These are phyloP conservation scores for Amphipoea oculea DNA, from an alignment of 2,888 invertebrate genomes.

Conservation along the genomic window DNA sequence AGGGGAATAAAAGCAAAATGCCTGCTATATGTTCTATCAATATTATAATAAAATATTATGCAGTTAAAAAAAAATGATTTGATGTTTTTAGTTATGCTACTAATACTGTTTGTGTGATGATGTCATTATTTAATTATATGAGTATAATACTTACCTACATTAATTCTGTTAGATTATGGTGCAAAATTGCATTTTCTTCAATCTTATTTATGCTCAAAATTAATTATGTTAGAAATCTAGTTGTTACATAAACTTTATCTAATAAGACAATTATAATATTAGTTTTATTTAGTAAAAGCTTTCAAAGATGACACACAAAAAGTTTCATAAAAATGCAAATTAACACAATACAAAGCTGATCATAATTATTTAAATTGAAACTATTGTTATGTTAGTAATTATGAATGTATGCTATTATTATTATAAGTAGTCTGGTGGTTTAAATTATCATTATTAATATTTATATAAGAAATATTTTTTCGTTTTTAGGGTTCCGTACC, in stretches of 20 bases:
- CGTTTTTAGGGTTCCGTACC: no score
- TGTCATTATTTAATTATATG: conserved; percentile 6
- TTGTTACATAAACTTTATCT: conserved; percentile 29
- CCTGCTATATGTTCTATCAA: neutral
- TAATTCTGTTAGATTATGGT: neutral
- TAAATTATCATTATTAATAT: conserved; percentile 2
- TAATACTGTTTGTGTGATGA: neutral
- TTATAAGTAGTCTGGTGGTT: neutral
- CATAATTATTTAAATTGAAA: conserved; percentile 7
- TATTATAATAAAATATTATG: no score
- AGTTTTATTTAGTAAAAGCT: conserved; percentile 10
- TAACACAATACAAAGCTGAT: conserved; percentile 1
- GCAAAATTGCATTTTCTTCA: conserved; percentile 10
- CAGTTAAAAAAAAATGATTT: no score
- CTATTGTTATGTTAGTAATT: neutral
- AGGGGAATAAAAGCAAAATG: neutral
- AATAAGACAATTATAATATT: conserved; percentile 1
- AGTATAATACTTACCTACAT: neutral
- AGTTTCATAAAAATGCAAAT: conserved; percentile 34
- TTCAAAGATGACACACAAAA: conserved; percentile 15
- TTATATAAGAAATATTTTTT: neutral
- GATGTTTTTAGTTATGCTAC: no score
- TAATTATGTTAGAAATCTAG: conserved; percentile 23
- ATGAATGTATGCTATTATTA: neutral
- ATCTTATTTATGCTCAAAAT: conserved; percentile 7